Evolutionary conservation across 2,888 invertebrate genomes (phyloP), one percentile per base, ranked within the genome.

Genomic region (Xanthorhoe spadicearia): DNA sequence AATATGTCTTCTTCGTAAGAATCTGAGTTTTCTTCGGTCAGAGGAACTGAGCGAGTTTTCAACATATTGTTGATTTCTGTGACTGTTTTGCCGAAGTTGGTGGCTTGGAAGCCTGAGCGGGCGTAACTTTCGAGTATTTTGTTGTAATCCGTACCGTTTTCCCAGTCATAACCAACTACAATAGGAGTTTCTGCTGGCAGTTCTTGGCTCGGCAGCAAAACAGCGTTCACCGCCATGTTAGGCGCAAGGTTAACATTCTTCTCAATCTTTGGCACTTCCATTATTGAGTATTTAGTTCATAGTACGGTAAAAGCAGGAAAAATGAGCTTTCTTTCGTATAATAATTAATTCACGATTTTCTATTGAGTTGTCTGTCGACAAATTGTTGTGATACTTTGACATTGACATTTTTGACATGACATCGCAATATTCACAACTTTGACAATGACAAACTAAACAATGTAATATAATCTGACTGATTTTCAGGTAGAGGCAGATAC

Each of bases 71-170:
- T 97, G 69, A 99, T 96, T 94, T 99, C 99, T 59, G 96, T 94
- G 0, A 99, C 96, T 0, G 99, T 98, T 78, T 96, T 91, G 0
- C 98, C 99, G 84, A 99, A 97, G 93, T 96, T 98, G 0, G 99
- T 98, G 0, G 99, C 99, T 94, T 99, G 99, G 88, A 99, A 99
- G n/a, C 99, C 99, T 18, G 96, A 96, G 64, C 94, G 93, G 35
- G 94, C 85, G 85, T 97, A 99, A 32, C 96, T 96, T 72, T 96
- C 94, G 51, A 99, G 94, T 61, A 99, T 89, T 78, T 95, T 95
- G 72, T 96, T 95, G 85, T 98, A 98, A 86, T 99, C 95, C 7
- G 98, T 89, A 53, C 99, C 97, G 74, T 95, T 92, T 85, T 98
- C 98, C 95, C 98, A 99, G 83, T 99, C 98, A 87, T 99, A 99